These are phyloP conservation scores for Gyps fulvus DNA, from an alignment of 2,113 vertebrate genomes.

Conservation along the genomic window DNA sequence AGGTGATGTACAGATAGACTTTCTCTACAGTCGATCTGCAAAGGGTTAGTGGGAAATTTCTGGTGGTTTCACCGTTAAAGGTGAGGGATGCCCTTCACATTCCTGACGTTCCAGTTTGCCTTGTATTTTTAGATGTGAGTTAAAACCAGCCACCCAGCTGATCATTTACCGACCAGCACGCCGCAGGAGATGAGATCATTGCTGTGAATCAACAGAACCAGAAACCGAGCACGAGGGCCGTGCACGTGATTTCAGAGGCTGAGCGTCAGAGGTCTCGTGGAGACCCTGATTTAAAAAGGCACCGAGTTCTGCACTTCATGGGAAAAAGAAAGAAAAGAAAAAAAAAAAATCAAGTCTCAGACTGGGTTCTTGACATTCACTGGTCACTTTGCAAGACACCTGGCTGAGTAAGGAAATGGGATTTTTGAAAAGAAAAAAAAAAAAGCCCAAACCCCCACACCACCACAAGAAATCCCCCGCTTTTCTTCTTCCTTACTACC, in stretches of 20 bases:
- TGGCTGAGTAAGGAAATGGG: neutral
- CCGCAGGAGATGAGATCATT: fast-evolving
- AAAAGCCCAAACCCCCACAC: neutral
- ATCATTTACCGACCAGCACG: neutral
- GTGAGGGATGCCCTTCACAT: neutral
- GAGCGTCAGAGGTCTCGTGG: neutral
- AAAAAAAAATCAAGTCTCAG: neutral
- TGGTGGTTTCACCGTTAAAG: neutral
- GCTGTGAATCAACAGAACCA: neutral
- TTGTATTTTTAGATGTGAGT: neutral
- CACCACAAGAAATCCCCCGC: neutral
- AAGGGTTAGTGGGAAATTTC: neutral
- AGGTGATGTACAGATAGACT: neutral
- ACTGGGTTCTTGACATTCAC: neutral
- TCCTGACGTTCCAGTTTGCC: neutral
- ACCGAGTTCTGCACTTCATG: neutral
- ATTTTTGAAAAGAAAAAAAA: neutral
- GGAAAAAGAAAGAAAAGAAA: neutral
- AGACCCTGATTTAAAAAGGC: neutral
- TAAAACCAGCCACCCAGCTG: neutral
- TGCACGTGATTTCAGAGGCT: fast-evolving
- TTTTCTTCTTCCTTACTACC: neutral
- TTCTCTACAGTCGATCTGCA: neutral
- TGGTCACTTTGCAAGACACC: neutral
- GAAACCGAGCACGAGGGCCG: fast-evolving